Conservation (phyloP, 2,888 invertebrate species). For the Phrixothrix hirtus region DNA sequence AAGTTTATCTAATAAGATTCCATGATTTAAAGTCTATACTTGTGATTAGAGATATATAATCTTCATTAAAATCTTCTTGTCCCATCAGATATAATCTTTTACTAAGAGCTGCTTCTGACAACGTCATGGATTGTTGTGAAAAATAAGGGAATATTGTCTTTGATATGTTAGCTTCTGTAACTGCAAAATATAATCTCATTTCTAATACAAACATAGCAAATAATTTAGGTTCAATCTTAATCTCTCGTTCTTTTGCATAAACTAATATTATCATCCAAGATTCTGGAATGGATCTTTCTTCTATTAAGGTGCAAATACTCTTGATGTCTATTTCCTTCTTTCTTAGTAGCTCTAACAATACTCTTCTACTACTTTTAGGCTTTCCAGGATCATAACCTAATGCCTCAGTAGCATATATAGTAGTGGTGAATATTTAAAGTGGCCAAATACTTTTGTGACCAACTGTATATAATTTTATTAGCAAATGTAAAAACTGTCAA, state of each 20-base stretch:
- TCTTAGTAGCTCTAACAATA: neutral
- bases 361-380: conserved; percentile 1
- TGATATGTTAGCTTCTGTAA: neutral
- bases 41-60: neutral
- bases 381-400: neutral
- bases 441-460: too few relatives aligned
- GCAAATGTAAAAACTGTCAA: too few relatives aligned
- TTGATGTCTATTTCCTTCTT: neutral
- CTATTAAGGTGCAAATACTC: neutral
- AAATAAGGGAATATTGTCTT: neutral
- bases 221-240: neutral
- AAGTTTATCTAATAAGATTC: neutral
- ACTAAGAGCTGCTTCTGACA: neutral
- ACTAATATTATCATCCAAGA: neutral
- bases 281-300: neutral
- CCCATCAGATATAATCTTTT: neutral
- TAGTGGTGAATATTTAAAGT: too few relatives aligned
- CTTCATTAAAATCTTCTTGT: neutral
- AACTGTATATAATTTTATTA: too few relatives aligned
- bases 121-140: neutral
- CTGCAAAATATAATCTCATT: neutral
- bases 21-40: conserved; percentile 1
- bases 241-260: conserved; percentile 1
- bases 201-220: conserved; percentile 1
- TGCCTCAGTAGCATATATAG: conserved; percentile 1